Percentiles rank a stretch among this genome's conserved stretches.
Conservation (phyloP, 2,888 invertebrate genomes). For the Acronicta leporina region DNA sequence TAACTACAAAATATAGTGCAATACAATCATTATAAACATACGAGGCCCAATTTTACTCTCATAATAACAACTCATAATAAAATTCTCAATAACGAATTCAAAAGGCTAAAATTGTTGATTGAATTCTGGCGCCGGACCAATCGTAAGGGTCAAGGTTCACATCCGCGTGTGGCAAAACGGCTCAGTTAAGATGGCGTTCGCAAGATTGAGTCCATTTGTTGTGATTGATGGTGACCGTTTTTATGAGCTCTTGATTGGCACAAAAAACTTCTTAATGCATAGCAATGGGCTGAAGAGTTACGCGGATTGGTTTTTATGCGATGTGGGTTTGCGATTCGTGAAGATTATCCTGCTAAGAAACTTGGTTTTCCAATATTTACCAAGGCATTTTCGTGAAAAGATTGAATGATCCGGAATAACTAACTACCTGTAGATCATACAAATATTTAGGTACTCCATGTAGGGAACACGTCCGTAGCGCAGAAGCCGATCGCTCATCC, state of each 20-base stretch:
- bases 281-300: constrained; percentile 21
- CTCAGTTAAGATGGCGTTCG: constrained; percentile 39
- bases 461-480: too few species aligned
- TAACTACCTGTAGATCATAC: too few species aligned
- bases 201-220: constrained; percentile 31
- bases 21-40: constrained; percentile 23
- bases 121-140: constrained; percentile 53
- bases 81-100: constrained; percentile 41
- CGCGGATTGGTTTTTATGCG: constrained; percentile 11
- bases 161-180: constrained; percentile 39
- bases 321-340: constrained; percentile 6
- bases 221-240: constrained; percentile 39
- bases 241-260: constrained; percentile 37
- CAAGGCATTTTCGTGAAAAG: too few species aligned
- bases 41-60: constrained; percentile 8
- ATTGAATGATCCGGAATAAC: too few species aligned
- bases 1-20: constrained; percentile 2
- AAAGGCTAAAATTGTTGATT: constrained; percentile 45
- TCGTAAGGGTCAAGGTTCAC: constrained; percentile 50
- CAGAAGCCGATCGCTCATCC: too few species aligned
- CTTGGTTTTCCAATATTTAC: too few species aligned
- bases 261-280: constrained; percentile 43
- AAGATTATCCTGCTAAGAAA: background rate
- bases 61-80: constrained; percentile 22
- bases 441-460: too few species aligned